These are phyloP conservation scores for Aurelia sp. DNA, from an alignment of 30 jellyfish, hydroid and myxozoan species.

Conservation along the genomic window DNA sequence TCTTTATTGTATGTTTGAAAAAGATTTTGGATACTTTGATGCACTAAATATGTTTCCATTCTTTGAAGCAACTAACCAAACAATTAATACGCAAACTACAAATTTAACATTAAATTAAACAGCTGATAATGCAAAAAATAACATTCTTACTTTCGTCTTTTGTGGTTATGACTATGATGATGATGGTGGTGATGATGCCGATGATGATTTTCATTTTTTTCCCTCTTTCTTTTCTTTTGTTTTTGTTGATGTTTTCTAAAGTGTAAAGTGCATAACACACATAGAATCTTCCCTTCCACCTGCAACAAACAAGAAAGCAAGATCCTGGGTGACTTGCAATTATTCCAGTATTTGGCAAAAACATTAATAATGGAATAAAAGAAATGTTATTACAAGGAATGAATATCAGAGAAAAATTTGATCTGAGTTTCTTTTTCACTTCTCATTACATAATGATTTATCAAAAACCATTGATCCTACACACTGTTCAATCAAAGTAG, in stretches of 20 bases:
- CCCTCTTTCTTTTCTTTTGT: slow-evolving; percentile 31
- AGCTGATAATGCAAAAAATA: background rate
- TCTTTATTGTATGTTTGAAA: too few relatives aligned
- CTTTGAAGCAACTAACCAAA: too few relatives aligned
- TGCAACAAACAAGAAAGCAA: slow-evolving; percentile 4
- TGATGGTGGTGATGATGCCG: background rate
- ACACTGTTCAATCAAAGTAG: too few relatives aligned
- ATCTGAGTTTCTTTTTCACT: background rate
- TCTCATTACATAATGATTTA: too few relatives aligned
- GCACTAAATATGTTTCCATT: too few relatives aligned
- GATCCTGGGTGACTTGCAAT: too few relatives aligned
- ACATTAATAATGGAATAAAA: background rate
- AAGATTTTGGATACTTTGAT: too few relatives aligned
- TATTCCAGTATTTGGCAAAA: background rate
- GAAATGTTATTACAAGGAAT: too few relatives aligned
- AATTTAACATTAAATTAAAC: background rate
- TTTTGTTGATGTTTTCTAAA: slow-evolving; percentile 69
- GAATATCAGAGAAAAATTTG: too few relatives aligned
- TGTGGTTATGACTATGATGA: slow-evolving; percentile 14
- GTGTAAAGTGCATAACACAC: slow-evolving; percentile 79
- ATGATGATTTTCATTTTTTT: slow-evolving; percentile 6
- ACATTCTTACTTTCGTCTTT: slow-evolving; percentile 17
- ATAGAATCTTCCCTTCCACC: slow-evolving; percentile 81
- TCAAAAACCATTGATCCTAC: too few relatives aligned
- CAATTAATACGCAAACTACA: too few relatives aligned